A percentile compares a stretch with the other conserved stretches of the same genome.
Conservation (phyloP, 2,888 invertebrate genomes). For the Synanthedon vespiformis region DNA sequence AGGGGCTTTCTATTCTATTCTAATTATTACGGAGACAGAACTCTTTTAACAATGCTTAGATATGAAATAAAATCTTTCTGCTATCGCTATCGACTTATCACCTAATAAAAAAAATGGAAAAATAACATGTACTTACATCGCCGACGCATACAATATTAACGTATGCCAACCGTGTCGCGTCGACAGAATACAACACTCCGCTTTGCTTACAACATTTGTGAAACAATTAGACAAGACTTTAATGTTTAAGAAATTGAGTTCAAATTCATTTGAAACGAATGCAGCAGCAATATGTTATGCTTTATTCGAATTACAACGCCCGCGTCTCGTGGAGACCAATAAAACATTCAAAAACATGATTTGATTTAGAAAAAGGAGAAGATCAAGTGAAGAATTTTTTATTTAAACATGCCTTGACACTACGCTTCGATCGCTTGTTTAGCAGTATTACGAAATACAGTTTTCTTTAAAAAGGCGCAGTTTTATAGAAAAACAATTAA, state of each 20-base stretch:
- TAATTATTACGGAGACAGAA: too few species aligned
- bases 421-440: too few species aligned
- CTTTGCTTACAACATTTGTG: not conserved
- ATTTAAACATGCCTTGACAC: too few species aligned
- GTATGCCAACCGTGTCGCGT: conserved; percentile 24
- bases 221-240: not conserved
- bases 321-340: conserved; percentile 36
- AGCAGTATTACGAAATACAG: too few species aligned
- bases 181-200: conserved; percentile 27
- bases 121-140: conserved; percentile 12
- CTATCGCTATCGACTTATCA: conserved; percentile 2
- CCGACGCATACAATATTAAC: conserved; percentile 32
- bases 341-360: conserved; percentile 47
- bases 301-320: conserved; percentile 44
- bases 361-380: conserved; percentile 29
- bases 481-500: too few species aligned
- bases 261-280: not conserved
- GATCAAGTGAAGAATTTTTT: not conserved
- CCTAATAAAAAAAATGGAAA: conserved; percentile 14
- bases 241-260: not conserved
- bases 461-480: too few species aligned
- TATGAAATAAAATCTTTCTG: not conserved
- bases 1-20: too few species aligned
- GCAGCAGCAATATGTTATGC: conserved; percentile 7
- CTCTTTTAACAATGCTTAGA: too few species aligned